These are phyloP conservation scores for Pyrocephalus nanus DNA, from an alignment of 2,797 vertebrate species.

Conservation along the genomic window DNA sequence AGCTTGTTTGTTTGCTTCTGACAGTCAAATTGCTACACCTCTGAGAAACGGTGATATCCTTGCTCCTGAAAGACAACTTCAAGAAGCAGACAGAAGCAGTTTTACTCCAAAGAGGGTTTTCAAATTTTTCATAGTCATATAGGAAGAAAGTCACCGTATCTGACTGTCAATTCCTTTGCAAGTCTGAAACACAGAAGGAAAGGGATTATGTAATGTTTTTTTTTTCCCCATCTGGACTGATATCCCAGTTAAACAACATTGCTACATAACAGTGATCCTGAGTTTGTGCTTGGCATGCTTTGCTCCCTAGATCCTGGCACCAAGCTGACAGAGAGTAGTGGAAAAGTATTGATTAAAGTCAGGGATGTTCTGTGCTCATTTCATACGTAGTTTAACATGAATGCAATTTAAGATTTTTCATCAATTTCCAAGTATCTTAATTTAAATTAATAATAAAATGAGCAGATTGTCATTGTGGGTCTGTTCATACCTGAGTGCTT, in stretches of 20 bases:
- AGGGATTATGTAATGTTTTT: neutral
- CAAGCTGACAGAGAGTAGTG: neutral
- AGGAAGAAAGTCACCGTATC: neutral
- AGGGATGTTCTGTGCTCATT: neutral
- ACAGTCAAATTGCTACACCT: neutral
- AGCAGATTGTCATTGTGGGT: neutral
- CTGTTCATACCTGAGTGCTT: neutral
- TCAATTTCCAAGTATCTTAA: neutral
- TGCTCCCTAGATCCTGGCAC: neutral
- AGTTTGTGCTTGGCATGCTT: neutral
- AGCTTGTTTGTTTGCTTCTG: conserved; percentile 8
- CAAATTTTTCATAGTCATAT: neutral
- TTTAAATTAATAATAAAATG: neutral
- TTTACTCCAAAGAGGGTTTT: neutral
- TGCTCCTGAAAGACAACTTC: conserved; percentile 8
- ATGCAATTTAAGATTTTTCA: neutral
- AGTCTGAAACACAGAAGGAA: neutral
- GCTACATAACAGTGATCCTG: neutral
- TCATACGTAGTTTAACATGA: neutral
- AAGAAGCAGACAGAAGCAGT: neutral
- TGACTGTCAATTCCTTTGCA: neutral
- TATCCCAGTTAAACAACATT: neutral
- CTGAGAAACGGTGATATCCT: conserved; percentile 13
- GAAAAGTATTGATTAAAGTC: neutral
- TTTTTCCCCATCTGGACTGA: neutral